phyloP scores from a whole-genome alignment of 2,888 invertebrate species.

The Metellina segmentata region DNA sequence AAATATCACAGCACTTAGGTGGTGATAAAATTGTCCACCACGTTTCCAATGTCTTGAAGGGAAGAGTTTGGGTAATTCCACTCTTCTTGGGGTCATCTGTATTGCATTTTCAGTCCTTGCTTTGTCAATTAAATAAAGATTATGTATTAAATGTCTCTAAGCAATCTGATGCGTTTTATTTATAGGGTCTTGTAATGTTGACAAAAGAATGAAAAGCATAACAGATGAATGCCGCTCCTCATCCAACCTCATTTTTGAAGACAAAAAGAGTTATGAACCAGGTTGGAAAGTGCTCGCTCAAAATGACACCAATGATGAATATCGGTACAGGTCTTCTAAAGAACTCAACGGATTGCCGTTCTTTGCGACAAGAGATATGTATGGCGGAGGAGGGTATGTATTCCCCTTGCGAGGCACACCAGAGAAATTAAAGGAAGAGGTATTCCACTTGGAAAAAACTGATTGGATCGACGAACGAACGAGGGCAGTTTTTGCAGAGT shows the following conservation, averaged over 20 bases:
- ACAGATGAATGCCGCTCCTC: slow-evolving; percentile 78
- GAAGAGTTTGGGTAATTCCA: no score
- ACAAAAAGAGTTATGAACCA: slow-evolving; percentile 78
- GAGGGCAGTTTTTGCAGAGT: slow-evolving; percentile 83
- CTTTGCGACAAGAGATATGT: slow-evolving; percentile 81
- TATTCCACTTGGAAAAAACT: slow-evolving; percentile 80
- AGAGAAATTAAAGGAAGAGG: slow-evolving; percentile 79
- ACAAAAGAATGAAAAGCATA: slow-evolving; percentile 76
- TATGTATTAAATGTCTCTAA: no score
- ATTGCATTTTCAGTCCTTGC: no score
- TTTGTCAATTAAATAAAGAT: no score
- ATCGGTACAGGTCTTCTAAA: slow-evolving; percentile 79
- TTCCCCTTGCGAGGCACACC: slow-evolving; percentile 79
- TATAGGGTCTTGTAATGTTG: slow-evolving; percentile 78
- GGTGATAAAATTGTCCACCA: no score
- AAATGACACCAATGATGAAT: slow-evolving; percentile 78
- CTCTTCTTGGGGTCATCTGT: no score
- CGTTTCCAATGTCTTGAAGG: no score
- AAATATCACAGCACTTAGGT: no score
- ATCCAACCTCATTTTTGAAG: slow-evolving; percentile 78
- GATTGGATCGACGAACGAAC: slow-evolving; percentile 83
- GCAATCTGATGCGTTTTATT: not conserved
- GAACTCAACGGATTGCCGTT: slow-evolving; percentile 81
- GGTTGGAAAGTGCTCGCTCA: slow-evolving; percentile 78
- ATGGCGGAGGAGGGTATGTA: slow-evolving; percentile 83